These are phyloP conservation scores for Neopipo cinnamomea DNA, from an alignment of 2,113 vertebrate genomes.

Conservation along the genomic window DNA sequence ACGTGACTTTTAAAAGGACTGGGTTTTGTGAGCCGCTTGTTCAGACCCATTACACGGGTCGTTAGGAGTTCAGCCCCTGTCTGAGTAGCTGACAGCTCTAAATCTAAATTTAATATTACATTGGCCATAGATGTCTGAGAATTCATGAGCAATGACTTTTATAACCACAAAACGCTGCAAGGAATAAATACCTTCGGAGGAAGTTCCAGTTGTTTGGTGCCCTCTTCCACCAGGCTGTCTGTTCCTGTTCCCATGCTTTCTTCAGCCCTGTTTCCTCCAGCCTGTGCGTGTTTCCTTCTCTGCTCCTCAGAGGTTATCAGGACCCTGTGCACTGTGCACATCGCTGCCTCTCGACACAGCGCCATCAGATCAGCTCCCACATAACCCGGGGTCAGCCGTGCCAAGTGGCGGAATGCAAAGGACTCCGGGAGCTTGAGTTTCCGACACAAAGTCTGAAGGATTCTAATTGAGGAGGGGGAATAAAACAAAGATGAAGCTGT, in stretches of 20 bases:
- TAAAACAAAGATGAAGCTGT: background rate
- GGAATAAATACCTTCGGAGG: slow-evolving; percentile 25
- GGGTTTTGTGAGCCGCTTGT: background rate
- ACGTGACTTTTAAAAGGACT: background rate
- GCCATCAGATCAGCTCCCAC: slow-evolving; percentile 96
- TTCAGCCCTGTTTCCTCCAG: background rate
- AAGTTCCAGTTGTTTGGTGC: background rate
- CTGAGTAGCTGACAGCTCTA: background rate
- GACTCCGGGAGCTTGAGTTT: slow-evolving; percentile 83
- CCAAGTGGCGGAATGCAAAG: slow-evolving; percentile 82
- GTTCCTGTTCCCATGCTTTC: background rate
- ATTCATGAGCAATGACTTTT: background rate
- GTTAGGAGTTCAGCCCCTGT: background rate
- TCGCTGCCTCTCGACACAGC: slow-evolving; percentile 90
- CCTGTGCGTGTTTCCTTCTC: background rate
- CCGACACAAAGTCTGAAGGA: slow-evolving; percentile 89
- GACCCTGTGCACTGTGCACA: slow-evolving; percentile 83
- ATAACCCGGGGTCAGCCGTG: slow-evolving; percentile 89
- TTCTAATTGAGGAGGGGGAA: slow-evolving; percentile 71
- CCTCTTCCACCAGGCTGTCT: background rate
- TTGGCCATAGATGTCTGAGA: background rate
- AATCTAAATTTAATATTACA: background rate
- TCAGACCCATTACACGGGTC: background rate
- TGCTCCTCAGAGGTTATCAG: slow-evolving; percentile 63
- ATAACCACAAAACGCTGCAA: background rate